Base-by-base conservation (phyloP, 2,797 vertebrate species). In the Martes flavigula region DNA sequence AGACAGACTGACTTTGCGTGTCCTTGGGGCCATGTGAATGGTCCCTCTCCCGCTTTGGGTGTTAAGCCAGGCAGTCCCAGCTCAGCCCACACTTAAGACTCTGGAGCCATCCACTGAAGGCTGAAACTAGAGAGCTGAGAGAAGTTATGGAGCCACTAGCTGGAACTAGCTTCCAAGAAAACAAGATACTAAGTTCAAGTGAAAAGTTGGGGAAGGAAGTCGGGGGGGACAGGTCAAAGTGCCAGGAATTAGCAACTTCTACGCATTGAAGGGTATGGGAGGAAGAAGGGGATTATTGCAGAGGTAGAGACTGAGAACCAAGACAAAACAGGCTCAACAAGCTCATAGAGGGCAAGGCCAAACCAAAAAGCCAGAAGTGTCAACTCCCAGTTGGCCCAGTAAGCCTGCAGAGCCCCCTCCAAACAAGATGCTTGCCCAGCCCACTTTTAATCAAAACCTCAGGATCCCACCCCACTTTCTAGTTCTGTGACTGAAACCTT, bases 281-380 rank as follows among this genome's bases (percentile, higher is more conserved):
- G 78, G 79, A 90, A 92, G 68, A 92, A 91, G 87, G 56, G 43
- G 9, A 70, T 95, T 87, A 86, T 88, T 96, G 93, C 79, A 85
- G 73, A 83, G 48, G 79, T 17, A 82, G 75, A 77, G 40, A 87
- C 68, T 62, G 35, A 92, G 64, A 81, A 84, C 40, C 79, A 66
- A 95, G 90, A 70, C 11, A 27, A 21, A 48, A 85, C 11, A 94
- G 56, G 38, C 27, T 68, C 51, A 62, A 75, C 9, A 21, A 77
- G 56, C 30, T 81, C 43, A n/a, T 46, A 43, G 62, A 90, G n/a
- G 32, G n/a, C 54, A 93, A 91, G 94, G 62, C 46, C 75, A 66
- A 73, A 56, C 64, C 21, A 12, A 90, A 54, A 88, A 68, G 60
- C 58, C 43, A n/a, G 1, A n/a, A 90, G 27, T 2, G 2, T 46